Evolutionary conservation across 2,113 vertebrate genomes (phyloP).

Genomic region (Otis tarda): DNA sequence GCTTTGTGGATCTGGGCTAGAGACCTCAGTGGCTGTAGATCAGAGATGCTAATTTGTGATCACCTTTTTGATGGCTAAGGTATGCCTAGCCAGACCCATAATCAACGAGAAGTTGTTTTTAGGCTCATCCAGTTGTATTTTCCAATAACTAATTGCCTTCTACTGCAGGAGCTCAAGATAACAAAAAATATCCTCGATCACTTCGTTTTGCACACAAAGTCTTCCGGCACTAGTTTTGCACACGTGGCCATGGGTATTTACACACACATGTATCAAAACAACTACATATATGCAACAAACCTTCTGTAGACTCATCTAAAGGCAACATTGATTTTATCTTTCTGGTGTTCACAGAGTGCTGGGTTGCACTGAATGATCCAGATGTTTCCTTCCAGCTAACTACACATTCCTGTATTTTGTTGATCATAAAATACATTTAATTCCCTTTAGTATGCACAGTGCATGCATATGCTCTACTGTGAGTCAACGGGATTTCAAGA

Average conservation of each 20-base stretch:
- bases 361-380: neutral
- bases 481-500: neutral
- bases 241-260: neutral
- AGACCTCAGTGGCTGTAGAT: neutral
- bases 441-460: neutral
- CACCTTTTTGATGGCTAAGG: neutral
- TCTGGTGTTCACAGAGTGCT: neutral
- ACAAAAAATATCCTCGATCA: neutral
- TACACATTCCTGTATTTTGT: neutral
- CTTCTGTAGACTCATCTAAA: neutral
- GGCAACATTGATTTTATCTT: neutral
- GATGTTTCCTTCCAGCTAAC: neutral
- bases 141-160: neutral
- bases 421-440: neutral
- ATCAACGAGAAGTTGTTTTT: neutral
- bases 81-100: neutral
- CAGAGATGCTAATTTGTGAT: neutral
- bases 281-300: neutral
- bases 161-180: neutral
- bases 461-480: neutral
- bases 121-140: neutral
- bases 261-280: neutral
- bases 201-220: neutral
- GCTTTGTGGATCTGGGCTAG: neutral
- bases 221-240: neutral